phyloP scores from a whole-genome alignment of 2,113 vertebrate species.

The Elephantulus edwardii region DNA sequence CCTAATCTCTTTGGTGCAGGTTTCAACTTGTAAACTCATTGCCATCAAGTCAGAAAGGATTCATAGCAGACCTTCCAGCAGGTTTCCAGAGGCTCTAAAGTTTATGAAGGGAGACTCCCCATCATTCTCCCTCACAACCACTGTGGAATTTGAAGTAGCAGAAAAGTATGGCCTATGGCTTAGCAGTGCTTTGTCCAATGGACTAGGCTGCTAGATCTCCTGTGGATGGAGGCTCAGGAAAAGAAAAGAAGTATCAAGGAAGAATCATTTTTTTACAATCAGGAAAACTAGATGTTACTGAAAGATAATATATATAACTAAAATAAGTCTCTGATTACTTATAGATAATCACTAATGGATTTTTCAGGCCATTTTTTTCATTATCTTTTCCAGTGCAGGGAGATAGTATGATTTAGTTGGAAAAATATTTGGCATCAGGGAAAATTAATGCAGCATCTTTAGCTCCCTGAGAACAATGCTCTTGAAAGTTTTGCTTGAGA shows the following conservation, averaged over 20 bases:
- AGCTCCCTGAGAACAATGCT: not conserved
- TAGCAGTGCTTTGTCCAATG: too few species aligned
- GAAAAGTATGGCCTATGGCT: too few species aligned
- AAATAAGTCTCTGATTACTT: not conserved
- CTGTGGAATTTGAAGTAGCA: too few species aligned
- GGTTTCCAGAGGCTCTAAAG: too few species aligned
- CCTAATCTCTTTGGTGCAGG: not conserved
- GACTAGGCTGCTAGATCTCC: too few species aligned
- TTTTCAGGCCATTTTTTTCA: not conserved
- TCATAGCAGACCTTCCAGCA: too few species aligned
- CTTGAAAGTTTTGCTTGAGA: not conserved
- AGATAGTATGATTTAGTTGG: not conserved
- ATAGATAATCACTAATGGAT: not conserved
- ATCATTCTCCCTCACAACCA: too few species aligned
- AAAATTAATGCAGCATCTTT: not conserved
- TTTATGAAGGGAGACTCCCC: too few species aligned
- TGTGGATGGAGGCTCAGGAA: too few species aligned
- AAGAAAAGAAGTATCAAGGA: too few species aligned
- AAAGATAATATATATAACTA: not conserved
- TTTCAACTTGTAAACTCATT: not conserved
- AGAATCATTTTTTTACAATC: not conserved
- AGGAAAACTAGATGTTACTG: not conserved
- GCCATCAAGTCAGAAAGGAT: not conserved
- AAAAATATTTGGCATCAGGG: not conserved
- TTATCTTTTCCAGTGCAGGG: not conserved